Percentiles rank a stretch among this genome's conserved stretches.
phyloP scores from a whole-genome alignment of 1,140 invertebrate species.

The Aricia agestis region DNA sequence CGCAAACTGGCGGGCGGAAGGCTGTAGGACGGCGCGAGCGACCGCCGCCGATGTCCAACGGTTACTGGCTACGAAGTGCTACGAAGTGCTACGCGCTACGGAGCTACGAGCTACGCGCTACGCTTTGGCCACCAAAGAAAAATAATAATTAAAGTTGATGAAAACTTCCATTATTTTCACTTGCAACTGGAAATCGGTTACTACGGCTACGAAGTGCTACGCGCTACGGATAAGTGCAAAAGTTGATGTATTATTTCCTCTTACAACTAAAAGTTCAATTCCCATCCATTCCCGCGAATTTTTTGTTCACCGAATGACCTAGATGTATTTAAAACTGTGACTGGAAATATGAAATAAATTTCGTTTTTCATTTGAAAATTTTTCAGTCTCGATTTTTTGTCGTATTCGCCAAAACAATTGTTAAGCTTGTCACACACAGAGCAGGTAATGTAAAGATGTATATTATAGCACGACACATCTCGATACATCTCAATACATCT shows the following conservation, averaged over 20 bases:
- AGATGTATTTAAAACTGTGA: neutral
- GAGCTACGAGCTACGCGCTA: conserved; percentile 42
- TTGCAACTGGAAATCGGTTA: too few species aligned
- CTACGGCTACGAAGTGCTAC: conserved; percentile 40
- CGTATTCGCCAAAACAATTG: neutral
- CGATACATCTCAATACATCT: too few species aligned
- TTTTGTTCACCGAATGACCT: neutral
- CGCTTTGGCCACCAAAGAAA: conserved; percentile 25
- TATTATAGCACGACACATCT: too few species aligned
- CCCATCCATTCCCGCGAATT: neutral
- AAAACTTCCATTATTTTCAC: too few species aligned
- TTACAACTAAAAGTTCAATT: neutral
- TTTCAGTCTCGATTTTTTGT: neutral
- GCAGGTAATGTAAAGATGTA: too few species aligned
- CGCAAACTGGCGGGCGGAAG: conserved; percentile 7
- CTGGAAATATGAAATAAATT: neutral
- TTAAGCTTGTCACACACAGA: too few species aligned
- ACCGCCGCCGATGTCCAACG: conserved; percentile 3
- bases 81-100: conserved; percentile 29
- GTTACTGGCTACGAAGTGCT: conserved; percentile 1
- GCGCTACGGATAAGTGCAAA: conserved; percentile 29
- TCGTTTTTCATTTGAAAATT: neutral
- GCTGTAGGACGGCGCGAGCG: conserved; percentile 8
- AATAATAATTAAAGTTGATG: too few species aligned
- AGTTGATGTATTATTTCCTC: neutral